Evolutionary conservation across 2,797 vertebrate species (phyloP).

Genomic region (Delichon dasypus): DNA sequence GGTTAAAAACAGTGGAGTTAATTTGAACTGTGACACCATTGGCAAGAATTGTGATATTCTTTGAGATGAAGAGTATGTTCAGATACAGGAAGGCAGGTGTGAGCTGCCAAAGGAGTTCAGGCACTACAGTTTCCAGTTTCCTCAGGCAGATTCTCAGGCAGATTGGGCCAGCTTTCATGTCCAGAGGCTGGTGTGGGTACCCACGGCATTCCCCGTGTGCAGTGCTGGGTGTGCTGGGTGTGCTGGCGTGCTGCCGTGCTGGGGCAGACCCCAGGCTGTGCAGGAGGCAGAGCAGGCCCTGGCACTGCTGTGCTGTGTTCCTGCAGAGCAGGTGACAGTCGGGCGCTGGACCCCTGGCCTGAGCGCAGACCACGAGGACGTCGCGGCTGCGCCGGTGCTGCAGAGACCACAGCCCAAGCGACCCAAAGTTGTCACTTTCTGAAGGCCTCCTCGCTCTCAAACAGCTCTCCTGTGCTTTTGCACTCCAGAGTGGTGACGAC

Average conservation of each 20-base stretch:
- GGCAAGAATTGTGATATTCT: not conserved
- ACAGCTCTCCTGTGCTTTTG: not conserved
- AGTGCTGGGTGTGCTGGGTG: not conserved
- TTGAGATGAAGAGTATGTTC: not conserved
- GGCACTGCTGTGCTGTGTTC: not conserved
- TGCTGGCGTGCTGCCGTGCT: not conserved
- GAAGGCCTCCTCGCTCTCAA: not conserved
- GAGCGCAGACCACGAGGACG: conserved; percentile 92
- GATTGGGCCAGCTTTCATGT: rapidly evolving
- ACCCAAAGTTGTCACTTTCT: conserved; percentile 88
- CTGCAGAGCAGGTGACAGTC: conserved; percentile 85
- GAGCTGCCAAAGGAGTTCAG: not conserved
- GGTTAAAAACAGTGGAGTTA: conserved; percentile 20
- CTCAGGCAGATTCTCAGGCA: not conserved
- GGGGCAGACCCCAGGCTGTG: not conserved
- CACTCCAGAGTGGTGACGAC: not conserved
- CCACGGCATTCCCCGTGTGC: rapidly evolving
- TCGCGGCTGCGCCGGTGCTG: conserved; percentile 69
- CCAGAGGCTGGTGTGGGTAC: not conserved
- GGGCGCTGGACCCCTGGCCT: conserved; percentile 86
- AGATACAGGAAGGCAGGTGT: not conserved
- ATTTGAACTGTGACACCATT: not conserved
- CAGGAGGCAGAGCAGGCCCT: not conserved
- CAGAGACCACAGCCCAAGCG: conserved; percentile 74
- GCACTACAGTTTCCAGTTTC: not conserved